phyloP scores from a whole-genome alignment of 2,113 vertebrate species.

The Vulpes vulpes region DNA sequence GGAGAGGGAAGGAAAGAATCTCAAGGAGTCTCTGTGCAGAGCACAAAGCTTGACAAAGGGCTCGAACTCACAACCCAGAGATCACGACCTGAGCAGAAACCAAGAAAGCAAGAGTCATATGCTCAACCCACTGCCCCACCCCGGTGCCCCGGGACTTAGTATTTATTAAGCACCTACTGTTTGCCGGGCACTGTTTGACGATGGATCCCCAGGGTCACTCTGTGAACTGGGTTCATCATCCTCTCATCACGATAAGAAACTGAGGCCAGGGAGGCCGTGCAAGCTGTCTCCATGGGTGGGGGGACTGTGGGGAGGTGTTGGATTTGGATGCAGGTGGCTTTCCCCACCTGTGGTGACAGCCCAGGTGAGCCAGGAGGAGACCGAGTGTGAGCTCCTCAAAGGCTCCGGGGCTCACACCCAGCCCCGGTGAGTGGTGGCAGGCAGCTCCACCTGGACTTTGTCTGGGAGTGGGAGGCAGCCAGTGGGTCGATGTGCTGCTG shows the following conservation, averaged over 20 bases:
- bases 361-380: accelerated
- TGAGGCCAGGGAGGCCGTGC: accelerated
- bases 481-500: neutral
- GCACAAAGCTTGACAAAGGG: neutral
- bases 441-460: neutral
- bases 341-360: no score
- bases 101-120: neutral
- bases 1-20: neutral
- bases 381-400: neutral
- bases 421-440: neutral
- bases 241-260: neutral
- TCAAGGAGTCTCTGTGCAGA: neutral
- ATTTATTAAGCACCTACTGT: neutral
- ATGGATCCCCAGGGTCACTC: neutral
- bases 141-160: no score
- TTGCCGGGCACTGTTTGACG: neutral
- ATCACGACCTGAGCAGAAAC: neutral
- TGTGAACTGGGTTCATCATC: neutral
- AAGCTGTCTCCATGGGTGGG: neutral
- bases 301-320: no score
- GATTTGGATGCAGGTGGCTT: neutral
- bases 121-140: neutral
- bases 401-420: neutral
- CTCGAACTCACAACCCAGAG: neutral
- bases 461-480: neutral